Conservation (phyloP, 2,113 vertebrate species). For the Vombatus ursinus region DNA sequence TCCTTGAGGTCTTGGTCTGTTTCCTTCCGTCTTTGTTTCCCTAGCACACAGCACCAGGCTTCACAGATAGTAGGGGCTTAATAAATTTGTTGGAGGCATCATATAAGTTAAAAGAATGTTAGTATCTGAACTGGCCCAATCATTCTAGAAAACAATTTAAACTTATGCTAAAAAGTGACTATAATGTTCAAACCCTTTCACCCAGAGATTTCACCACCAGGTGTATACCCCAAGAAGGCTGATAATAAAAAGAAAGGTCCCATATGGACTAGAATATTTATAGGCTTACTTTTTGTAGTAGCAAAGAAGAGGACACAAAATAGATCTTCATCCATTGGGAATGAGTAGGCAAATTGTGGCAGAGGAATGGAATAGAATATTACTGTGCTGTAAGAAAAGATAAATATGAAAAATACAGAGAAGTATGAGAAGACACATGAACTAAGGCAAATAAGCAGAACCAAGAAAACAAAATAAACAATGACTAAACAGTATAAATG, state of each 20-base stretch:
- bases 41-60: not conserved
- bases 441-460: not conserved
- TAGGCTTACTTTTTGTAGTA: not conserved
- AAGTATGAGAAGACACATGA: not conserved
- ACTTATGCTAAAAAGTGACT: not conserved
- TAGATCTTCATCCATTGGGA: not conserved
- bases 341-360: not conserved
- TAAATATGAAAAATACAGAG: not conserved
- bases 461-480: not conserved
- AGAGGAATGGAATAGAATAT: not conserved
- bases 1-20: not conserved
- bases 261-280: not conserved
- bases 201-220: not conserved
- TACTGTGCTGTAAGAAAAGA: not conserved
- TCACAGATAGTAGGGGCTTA: not conserved
- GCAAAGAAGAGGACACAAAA: not conserved
- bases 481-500: not conserved
- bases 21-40: not conserved
- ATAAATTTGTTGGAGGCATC: not conserved
- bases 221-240: not conserved
- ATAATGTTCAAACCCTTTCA: not conserved
- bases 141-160: not conserved
- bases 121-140: not conserved
- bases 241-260: not conserved
- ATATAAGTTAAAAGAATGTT: not conserved